A percentile compares a stretch with the other conserved stretches of the same genome.
phyloP scores from a whole-genome alignment of 2,797 vertebrate genomes.

The Peromyscus nudipes region DNA sequence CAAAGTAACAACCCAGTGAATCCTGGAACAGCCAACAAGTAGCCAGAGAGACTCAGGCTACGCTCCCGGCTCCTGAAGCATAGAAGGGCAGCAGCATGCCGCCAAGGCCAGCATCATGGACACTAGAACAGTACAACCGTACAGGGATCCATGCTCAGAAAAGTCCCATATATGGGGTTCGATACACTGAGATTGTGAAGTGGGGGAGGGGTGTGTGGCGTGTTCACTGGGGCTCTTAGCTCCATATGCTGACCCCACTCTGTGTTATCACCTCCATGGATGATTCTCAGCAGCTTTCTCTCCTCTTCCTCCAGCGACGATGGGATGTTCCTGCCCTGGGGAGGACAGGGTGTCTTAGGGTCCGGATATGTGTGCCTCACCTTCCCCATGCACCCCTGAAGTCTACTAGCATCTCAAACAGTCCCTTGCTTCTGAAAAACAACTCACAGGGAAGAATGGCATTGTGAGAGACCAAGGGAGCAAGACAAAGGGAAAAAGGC shows the following conservation, averaged over 20 bases:
- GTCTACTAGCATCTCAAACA: not conserved
- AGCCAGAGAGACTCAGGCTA: not conserved
- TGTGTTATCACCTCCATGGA: not conserved
- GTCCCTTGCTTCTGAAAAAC: accelerated
- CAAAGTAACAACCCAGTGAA: not conserved
- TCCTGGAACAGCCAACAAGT: not conserved
- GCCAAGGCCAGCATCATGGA: not conserved
- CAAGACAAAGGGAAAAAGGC: not conserved
- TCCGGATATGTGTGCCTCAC: accelerated
- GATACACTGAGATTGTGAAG: not conserved
- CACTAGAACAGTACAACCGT: accelerated
- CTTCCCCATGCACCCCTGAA: not conserved
- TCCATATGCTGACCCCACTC: accelerated
- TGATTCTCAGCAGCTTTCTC: not conserved
- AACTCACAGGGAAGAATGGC: not conserved
- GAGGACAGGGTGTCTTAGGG: not conserved
- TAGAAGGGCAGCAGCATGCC: accelerated
- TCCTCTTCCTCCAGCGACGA: not conserved
- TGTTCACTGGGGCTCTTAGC: accelerated
- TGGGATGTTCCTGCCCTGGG: not conserved
- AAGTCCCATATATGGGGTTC: accelerated
- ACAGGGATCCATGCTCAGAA: not conserved
- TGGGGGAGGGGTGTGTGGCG: accelerated
- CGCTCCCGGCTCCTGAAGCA: not conserved
- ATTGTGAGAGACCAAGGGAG: not conserved